These are phyloP conservation scores for Meliscaeva auricollis DNA, from an alignment of 2,888 invertebrate species.

Conservation along the genomic window DNA sequence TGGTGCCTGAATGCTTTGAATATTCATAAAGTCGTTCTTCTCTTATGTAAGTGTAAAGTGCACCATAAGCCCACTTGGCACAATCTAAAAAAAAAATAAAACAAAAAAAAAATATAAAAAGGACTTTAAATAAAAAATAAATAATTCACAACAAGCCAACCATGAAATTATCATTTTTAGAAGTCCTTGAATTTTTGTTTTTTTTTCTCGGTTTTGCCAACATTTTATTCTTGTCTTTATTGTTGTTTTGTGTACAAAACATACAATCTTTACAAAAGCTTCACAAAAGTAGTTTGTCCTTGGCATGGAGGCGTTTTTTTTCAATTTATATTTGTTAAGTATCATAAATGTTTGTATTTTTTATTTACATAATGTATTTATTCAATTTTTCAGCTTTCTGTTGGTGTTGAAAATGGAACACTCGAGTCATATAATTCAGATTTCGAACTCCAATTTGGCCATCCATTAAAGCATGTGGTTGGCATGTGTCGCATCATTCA, in stretches of 20 bases:
- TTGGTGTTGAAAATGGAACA: constrained; percentile 89
- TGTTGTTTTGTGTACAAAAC: constrained; percentile 11
- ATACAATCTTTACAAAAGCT: constrained; percentile 8
- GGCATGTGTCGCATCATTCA: constrained; percentile 84
- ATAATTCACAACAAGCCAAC: constrained; percentile 68
- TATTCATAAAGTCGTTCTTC: constrained; percentile 47
- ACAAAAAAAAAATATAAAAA: neutral
- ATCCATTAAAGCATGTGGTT: constrained; percentile 87
- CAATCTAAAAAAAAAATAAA: neutral
- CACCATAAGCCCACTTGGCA: constrained; percentile 3
- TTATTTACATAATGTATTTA: neutral
- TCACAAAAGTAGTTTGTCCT: constrained; percentile 38
- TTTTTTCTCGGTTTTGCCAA: constrained; percentile 24
- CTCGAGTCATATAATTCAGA: constrained; percentile 89
- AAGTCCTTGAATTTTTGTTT: constrained; percentile 57
- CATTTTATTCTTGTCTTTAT: constrained; percentile 27
- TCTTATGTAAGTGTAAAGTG: constrained; percentile 49
- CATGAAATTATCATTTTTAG: constrained; percentile 50
- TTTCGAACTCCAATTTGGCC: constrained; percentile 89
- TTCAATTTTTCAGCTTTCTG: constrained; percentile 86
- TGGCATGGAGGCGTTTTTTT: constrained; percentile 30
- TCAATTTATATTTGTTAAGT: neutral
- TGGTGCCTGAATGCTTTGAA: constrained; percentile 45
- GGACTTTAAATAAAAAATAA: constrained; percentile 49
- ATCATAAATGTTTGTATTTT: neutral